These are phyloP conservation scores for Eulemur rubriventer DNA, from an alignment of 2,797 vertebrate species.

Conservation along the genomic window DNA sequence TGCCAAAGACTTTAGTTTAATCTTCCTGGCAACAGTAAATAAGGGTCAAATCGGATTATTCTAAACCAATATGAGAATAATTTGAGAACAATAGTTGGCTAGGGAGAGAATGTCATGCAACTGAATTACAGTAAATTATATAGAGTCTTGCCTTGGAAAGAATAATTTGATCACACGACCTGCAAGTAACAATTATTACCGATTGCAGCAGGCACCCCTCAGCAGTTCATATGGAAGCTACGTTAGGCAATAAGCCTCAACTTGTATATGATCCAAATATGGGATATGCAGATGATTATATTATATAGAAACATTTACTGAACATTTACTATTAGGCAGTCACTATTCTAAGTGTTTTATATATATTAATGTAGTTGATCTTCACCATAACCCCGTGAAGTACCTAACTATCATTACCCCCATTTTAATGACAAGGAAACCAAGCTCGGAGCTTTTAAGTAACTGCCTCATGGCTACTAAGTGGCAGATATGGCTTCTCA, in stretches of 20 bases:
- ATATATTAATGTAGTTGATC: not conserved
- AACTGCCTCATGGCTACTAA: not conserved
- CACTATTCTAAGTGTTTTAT: not conserved
- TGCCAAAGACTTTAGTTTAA: slow-evolving; percentile 69
- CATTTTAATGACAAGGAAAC: not conserved
- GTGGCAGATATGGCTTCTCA: not conserved
- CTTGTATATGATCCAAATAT: not conserved
- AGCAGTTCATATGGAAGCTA: not conserved
- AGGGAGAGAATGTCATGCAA: slow-evolving; percentile 57
- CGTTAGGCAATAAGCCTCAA: not conserved
- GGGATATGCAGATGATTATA: not conserved
- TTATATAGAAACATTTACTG: not conserved
- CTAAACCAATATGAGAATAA: slow-evolving; percentile 74
- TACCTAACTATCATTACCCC: not conserved
- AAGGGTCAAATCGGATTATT: slow-evolving; percentile 79
- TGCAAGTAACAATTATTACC: slow-evolving; percentile 47
- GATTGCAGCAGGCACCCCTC: not conserved
- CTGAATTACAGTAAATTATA: slow-evolving; percentile 73
- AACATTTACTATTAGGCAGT: not conserved
- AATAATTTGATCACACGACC: slow-evolving; percentile 71
- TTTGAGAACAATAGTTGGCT: slow-evolving; percentile 77
- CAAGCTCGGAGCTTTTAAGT: not conserved
- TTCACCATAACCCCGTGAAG: not conserved
- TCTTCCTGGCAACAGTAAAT: slow-evolving; percentile 73
- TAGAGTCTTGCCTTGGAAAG: slow-evolving; percentile 59